Base-by-base conservation (phyloP, 1,140 invertebrate genomes). In the Agraylea sexmaculata region DNA sequence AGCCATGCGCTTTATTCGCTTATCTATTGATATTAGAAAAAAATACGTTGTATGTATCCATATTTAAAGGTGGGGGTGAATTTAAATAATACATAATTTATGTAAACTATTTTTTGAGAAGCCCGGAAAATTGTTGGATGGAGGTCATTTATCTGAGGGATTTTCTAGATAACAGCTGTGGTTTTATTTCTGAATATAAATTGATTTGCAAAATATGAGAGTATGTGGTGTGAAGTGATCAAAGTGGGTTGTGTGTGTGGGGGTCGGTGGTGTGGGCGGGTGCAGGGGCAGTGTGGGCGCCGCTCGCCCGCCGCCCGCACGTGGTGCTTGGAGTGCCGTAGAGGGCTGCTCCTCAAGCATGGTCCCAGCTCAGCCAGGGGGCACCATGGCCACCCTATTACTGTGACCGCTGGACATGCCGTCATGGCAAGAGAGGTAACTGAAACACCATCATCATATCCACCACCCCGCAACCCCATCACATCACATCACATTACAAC, bases 401-500 rank as follows among this genome's bases (percentile, higher is more conserved):
- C 59, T 60, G 60, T 60, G 61, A 59, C 59, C 59, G 59, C 61
- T 60, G 60, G 60, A 62, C 63, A 64, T 64, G 64, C 61, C 62
- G 64, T 62, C 62, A 65, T 66, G 64, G 64, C 64, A 60, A 66
- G 62, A 66, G 64, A 65, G 64, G 62, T 65, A 64, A 62, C 57
- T 50, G 49, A 46, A 49, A n/a, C n/a, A n/a, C 50, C 52, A 54
- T 50, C 53, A 39, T 46, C 44, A 51, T 30, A 47, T 42, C 36
- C 29, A 30, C 44, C 36, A 47, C 55, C 51, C 50, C 51, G 47
- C 55, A 45, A 40, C 36, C 46, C 49, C 33, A 49, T 55, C 53
- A 54, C 54, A 51, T 56, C 57, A 56, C 56, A 38, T 11, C 7
- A 17, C 33, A 31, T 20, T 21, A 4, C 17, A n/a, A n/a, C n/a